These are phyloP conservation scores for Hylyphantes graminicola DNA, from an alignment of 1,140 invertebrate genomes.

Conservation along the genomic window DNA sequence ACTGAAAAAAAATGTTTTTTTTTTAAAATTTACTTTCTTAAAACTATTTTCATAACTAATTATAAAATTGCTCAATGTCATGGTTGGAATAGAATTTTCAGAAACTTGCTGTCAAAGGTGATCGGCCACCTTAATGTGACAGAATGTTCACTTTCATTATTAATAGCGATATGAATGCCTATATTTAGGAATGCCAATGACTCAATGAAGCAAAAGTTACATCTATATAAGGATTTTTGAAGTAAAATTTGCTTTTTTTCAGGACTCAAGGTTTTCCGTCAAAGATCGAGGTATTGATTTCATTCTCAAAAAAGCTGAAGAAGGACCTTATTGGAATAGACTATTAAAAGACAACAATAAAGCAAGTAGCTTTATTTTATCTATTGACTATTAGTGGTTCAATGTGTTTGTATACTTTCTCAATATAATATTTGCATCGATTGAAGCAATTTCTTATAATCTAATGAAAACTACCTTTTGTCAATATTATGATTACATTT, in stretches of 20 bases:
- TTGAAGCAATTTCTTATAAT: neutral
- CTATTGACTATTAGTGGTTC: neutral
- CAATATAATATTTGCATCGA: neutral
- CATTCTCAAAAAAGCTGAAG: slow-evolving; percentile 30
- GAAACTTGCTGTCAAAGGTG: too few species aligned
- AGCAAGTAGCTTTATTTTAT: slow-evolving; percentile 2
- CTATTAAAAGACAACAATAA: slow-evolving; percentile 53
- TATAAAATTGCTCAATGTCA: too few species aligned
- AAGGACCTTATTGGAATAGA: slow-evolving; percentile 42
- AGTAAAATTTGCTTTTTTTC: neutral
- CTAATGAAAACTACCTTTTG: too few species aligned
- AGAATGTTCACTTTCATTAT: neutral
- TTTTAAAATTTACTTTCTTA: too few species aligned
- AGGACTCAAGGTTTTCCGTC: slow-evolving; percentile 32
- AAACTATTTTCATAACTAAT: too few species aligned
- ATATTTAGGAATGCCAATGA: neutral
- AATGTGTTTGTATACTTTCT: neutral
- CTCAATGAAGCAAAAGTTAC: neutral
- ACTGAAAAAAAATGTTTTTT: too few species aligned
- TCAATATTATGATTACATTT: too few species aligned
- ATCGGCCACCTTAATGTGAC: too few species aligned
- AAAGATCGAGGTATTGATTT: slow-evolving; percentile 42
- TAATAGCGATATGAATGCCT: neutral
- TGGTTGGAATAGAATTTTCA: too few species aligned
- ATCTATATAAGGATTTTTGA: neutral